A percentile compares a stretch with the other conserved stretches of the same genome.
These are phyloP conservation scores for Montipora sp. DNA, from an alignment of 64 coral and sea anemone species.

Conservation along the genomic window DNA sequence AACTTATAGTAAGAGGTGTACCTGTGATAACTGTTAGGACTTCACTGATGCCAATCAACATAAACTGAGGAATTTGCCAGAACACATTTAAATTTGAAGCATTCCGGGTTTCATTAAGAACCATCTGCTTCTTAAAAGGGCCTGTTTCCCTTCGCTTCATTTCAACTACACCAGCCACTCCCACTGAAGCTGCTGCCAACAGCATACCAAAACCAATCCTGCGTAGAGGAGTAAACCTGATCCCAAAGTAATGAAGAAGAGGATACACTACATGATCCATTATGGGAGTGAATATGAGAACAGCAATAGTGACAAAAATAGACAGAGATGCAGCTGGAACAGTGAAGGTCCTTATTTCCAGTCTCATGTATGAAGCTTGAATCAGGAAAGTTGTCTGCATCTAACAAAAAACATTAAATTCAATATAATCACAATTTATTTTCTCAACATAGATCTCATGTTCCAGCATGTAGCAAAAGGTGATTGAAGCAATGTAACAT, in stretches of 20 bases:
- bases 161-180: slow-evolving; percentile 71
- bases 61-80: slow-evolving; percentile 82
- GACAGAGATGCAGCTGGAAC: slow-evolving; percentile 80
- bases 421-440: no score
- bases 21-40: slow-evolving; percentile 81
- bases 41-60: slow-evolving; percentile 82
- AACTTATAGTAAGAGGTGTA: not conserved
- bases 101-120: not conserved
- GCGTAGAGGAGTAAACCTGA: slow-evolving; percentile 64
- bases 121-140: not conserved
- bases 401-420: slow-evolving; percentile 5
- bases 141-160: slow-evolving; percentile 9
- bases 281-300: slow-evolving; percentile 66
- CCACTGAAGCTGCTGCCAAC: slow-evolving; percentile 53
- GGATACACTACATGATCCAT: slow-evolving; percentile 71
- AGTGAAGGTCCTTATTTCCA: not conserved
- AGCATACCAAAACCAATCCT: slow-evolving; percentile 81
- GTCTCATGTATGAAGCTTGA: slow-evolving; percentile 67
- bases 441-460: no score
- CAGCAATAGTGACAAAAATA: slow-evolving; percentile 69
- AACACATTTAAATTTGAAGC: slow-evolving; percentile 62
- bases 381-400: slow-evolving; percentile 72
- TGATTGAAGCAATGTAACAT: no score
- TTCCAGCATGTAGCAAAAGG: no score
- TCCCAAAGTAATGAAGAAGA: slow-evolving; percentile 56